These are phyloP conservation scores for Struthio camelus DNA, from an alignment of 2,113 vertebrate genomes.

Conservation along the genomic window DNA sequence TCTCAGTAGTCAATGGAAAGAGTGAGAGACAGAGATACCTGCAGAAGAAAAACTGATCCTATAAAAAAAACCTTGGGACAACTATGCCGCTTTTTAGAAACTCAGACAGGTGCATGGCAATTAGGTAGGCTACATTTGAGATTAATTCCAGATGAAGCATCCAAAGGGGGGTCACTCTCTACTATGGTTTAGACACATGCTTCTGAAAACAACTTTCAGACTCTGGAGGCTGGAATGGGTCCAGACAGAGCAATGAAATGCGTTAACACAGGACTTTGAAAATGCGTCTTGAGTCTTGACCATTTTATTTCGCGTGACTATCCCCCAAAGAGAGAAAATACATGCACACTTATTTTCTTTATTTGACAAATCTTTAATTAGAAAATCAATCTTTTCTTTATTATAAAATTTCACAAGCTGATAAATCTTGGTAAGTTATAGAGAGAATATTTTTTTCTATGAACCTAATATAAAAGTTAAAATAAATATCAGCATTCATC, in stretches of 20 bases:
- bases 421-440: conserved; percentile 77
- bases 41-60: background rate
- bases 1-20: background rate
- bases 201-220: background rate
- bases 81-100: background rate
- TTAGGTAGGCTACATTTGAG: background rate
- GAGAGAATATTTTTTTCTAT: conserved; percentile 71
- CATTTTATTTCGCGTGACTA: conserved; percentile 3
- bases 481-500: conserved; percentile 76
- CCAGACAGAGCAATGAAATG: background rate
- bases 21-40: background rate
- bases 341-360: conserved; percentile 59
- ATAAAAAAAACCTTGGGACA: background rate
- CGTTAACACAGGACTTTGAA: background rate
- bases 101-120: background rate
- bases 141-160: background rate
- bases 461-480: conserved; percentile 80
- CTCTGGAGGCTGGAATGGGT: background rate
- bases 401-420: conserved; percentile 79
- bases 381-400: conserved; percentile 74
- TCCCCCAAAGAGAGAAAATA: conserved; percentile 54
- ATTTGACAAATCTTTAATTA: conserved; percentile 82
- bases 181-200: background rate
- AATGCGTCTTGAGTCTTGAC: background rate
- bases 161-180: background rate